Evolutionary conservation across 2,888 invertebrate species (phyloP).

Genomic region (Oxytorus armatus): DNA sequence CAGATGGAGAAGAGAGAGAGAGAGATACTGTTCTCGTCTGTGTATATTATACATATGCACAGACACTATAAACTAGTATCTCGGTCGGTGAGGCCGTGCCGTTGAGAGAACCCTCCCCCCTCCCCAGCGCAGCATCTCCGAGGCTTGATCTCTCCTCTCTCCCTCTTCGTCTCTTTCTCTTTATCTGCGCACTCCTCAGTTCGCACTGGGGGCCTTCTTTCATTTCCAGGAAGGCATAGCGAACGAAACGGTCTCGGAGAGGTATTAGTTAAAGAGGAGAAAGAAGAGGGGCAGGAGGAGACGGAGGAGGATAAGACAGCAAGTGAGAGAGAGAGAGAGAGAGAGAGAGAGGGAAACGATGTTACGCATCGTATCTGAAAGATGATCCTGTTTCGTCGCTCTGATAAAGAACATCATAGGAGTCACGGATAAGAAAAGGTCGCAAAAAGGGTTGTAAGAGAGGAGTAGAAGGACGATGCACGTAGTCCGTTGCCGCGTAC

Average conservation of each 20-base stretch:
- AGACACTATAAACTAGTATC: slow-evolving; percentile 30
- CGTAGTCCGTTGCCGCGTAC: not conserved
- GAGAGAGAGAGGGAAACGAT: not conserved
- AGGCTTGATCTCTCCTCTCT: slow-evolving; percentile 50
- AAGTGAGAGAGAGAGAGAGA: not conserved
- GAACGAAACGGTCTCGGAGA: slow-evolving; percentile 56
- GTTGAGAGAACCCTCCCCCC: slow-evolving; percentile 39
- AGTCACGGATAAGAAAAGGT: slow-evolving; percentile 52
- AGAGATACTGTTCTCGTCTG: slow-evolving; percentile 22
- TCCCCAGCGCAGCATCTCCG: slow-evolving; percentile 44
- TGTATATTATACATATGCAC: slow-evolving; percentile 25
- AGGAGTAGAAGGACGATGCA: not conserved
- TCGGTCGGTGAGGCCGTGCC: slow-evolving; percentile 55
- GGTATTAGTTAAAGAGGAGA: slow-evolving; percentile 56
- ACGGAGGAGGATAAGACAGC: not conserved
- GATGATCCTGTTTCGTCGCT: slow-evolving; percentile 54
- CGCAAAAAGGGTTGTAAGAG: slow-evolving; percentile 4
- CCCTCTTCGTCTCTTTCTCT: slow-evolving; percentile 22
- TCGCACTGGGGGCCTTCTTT: slow-evolving; percentile 59
- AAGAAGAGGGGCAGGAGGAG: not conserved
- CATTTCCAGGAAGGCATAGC: slow-evolving; percentile 67
- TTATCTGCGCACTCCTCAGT: slow-evolving; percentile 25
- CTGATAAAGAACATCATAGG: slow-evolving; percentile 59
- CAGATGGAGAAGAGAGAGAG: slow-evolving; percentile 24
- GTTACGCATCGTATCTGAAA: slow-evolving; percentile 51